Conservation (phyloP, 1,140 invertebrate genomes). For the Trachelipus rathkii region DNA sequence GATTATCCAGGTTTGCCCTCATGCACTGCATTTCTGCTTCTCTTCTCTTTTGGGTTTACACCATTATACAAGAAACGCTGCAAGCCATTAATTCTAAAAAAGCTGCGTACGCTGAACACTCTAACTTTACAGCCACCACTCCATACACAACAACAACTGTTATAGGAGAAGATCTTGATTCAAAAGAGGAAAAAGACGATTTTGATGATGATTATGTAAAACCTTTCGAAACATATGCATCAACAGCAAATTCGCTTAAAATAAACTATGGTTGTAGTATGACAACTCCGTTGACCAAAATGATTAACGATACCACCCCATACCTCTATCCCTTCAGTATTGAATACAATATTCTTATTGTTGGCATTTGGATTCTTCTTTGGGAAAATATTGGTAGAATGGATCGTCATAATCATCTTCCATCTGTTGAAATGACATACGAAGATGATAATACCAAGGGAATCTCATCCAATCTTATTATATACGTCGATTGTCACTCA, state of each 20-base stretch:
- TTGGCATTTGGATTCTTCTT: constrained; percentile 66
- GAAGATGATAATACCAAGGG: constrained; percentile 44
- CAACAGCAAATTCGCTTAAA: constrained; percentile 28
- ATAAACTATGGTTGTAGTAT: constrained; percentile 44
- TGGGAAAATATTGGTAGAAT: constrained; percentile 66
- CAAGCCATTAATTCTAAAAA: constrained; percentile 49
- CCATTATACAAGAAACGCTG: constrained; percentile 65
- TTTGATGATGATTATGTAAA: constrained; percentile 21
- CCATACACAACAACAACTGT: neutral
- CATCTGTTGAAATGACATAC: constrained; percentile 42
- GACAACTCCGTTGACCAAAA: constrained; percentile 53
- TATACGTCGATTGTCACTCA: constrained; percentile 64
- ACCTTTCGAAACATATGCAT: neutral
- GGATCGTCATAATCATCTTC: constrained; percentile 46
- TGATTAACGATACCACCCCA: constrained; percentile 57
- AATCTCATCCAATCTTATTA: constrained; percentile 44
- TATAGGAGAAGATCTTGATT: constrained; percentile 29
- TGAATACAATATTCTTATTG: constrained; percentile 69
- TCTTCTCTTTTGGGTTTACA: constrained; percentile 68
- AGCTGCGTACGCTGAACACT: neutral
- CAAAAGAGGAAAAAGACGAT: constrained; percentile 30
- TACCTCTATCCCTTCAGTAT: constrained; percentile 70
- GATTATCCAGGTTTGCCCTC: constrained; percentile 62
- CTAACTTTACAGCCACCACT: neutral
- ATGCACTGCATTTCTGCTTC: constrained; percentile 70